Percentiles rank a stretch among this genome's conserved stretches.
Conservation (phyloP, 2,113 vertebrate genomes). For the Orthonyx spaldingii region DNA sequence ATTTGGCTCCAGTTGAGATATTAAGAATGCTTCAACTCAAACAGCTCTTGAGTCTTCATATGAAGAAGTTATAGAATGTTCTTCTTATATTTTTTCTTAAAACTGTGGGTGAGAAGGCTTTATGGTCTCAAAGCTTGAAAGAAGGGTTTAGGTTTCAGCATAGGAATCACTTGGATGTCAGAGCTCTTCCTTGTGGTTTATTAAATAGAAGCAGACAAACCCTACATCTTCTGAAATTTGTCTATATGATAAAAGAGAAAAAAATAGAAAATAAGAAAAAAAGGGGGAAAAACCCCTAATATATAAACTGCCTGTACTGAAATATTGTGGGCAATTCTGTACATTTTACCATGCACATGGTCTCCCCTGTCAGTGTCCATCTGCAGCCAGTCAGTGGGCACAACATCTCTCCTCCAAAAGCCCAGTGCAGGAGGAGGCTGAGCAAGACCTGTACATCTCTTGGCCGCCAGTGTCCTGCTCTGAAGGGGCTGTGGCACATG, state of each 20-base stretch:
- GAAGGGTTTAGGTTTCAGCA: background rate
- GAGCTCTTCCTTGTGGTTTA: background rate
- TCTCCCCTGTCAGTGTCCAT: background rate
- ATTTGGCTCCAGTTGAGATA: background rate
- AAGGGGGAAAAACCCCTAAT: fast-evolving
- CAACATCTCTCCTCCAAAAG: background rate
- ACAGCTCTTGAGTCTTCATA: background rate
- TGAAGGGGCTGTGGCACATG: background rate
- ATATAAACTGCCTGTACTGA: background rate
- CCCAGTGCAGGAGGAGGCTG: background rate
- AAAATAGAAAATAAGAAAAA: fast-evolving
- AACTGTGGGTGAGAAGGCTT: background rate
- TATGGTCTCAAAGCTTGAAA: background rate
- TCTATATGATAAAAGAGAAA: background rate
- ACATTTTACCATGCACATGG: background rate
- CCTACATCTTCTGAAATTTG: background rate
- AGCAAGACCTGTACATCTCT: background rate
- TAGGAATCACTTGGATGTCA: background rate
- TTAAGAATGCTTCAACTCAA: background rate
- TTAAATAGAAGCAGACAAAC: background rate
- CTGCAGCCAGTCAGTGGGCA: background rate
- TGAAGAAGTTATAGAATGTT: background rate
- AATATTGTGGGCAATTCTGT: background rate
- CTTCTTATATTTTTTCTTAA: background rate
- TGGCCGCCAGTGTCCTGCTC: background rate